Percentiles rank a stretch among this genome's conserved stretches.
phyloP scores from a whole-genome alignment of 2,888 invertebrate genomes.

The Scaptomyza reducta region DNA sequence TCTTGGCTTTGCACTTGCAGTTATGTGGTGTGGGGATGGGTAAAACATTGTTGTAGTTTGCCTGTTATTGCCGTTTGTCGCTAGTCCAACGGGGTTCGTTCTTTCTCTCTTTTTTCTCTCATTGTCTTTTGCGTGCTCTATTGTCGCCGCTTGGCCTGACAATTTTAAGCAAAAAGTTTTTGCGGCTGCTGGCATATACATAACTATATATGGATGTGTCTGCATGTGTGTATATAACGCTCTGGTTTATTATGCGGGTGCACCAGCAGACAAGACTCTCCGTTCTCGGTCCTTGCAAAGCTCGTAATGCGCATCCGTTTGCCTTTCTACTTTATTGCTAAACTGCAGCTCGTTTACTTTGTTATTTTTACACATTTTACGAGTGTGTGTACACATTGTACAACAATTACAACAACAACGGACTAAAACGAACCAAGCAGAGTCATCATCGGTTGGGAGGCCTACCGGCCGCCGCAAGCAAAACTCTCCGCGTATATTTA shows the following conservation, averaged over 20 bases:
- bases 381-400: constrained; percentile 51
- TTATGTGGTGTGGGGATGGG: constrained; percentile 16
- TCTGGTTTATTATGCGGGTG: constrained; percentile 73
- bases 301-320: constrained; percentile 64
- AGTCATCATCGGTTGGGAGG: constrained; percentile 37
- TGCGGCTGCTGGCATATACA: constrained; percentile 42
- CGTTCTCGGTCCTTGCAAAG: constrained; percentile 30
- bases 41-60: constrained; percentile 38
- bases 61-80: constrained; percentile 19
- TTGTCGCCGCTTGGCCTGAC: constrained; percentile 51
- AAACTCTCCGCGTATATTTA: constrained; percentile 66
- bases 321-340: constrained; percentile 54
- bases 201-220: constrained; percentile 8
- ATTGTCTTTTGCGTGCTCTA: constrained; percentile 41
- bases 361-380: constrained; percentile 74
- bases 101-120: constrained; percentile 7
- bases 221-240: constrained; percentile 30
- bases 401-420: constrained; percentile 33
- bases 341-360: constrained; percentile 72
- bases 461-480: constrained; percentile 38
- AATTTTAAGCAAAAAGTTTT: constrained; percentile 57
- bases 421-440: constrained; percentile 23
- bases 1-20: constrained; percentile 42
- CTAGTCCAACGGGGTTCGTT: constrained; percentile 20
- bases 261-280: constrained; percentile 18